These are phyloP conservation scores for Anthopleura xanthogrammica DNA, from an alignment of 92 coral and sea anemone species.

Conservation along the genomic window DNA sequence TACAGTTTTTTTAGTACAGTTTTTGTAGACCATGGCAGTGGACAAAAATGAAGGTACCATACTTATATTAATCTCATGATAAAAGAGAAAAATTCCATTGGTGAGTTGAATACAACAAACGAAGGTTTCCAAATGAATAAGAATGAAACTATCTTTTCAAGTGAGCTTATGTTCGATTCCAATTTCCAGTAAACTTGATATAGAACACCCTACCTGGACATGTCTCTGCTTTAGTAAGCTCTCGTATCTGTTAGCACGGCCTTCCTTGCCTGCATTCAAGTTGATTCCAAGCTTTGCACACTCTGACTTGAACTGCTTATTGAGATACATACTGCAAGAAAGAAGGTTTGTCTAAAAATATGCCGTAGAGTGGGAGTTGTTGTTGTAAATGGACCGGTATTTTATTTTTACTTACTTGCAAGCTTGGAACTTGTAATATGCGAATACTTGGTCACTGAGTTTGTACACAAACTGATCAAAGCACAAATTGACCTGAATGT, in stretches of 20 bases:
- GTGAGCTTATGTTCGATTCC: no score
- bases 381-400: neutral
- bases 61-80: neutral
- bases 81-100: no score
- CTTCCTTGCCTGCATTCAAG: conserved; percentile 66
- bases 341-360: neutral
- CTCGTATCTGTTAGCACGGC: conserved; percentile 83
- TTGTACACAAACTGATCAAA: conserved; percentile 99
- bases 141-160: no score
- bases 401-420: conserved; percentile 66
- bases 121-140: neutral
- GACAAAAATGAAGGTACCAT: neutral
- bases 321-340: conserved; percentile 74
- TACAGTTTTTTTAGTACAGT: no score
- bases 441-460: conserved; percentile 94
- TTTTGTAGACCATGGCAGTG: no score
- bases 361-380: no score
- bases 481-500: conserved; percentile 87
- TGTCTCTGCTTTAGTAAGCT: conserved; percentile 93
- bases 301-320: conserved; percentile 88
- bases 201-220: conserved; percentile 69
- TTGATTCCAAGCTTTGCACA: conserved; percentile 71
- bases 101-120: no score
- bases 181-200: no score
- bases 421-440: conserved; percentile 92